Conservation (phyloP, 1,140 invertebrate species). For the Aporrectodea caliginosa region DNA sequence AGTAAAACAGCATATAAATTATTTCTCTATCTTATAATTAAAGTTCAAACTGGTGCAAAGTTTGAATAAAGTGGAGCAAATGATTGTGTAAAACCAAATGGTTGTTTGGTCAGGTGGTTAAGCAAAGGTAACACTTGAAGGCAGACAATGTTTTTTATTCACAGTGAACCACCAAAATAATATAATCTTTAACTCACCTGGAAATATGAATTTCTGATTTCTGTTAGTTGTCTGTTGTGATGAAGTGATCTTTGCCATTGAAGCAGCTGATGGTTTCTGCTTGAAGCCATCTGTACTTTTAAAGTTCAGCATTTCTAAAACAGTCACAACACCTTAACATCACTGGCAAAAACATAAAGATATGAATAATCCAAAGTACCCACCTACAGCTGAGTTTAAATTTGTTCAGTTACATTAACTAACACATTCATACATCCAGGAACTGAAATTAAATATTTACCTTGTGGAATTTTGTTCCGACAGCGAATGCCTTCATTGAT, state of each 20-base stretch:
- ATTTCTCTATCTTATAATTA: too few species aligned
- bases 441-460: not conserved
- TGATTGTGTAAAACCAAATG: not conserved
- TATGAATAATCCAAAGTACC: not conserved
- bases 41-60: too few species aligned
- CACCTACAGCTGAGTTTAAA: not conserved
- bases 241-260: not conserved
- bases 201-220: not conserved
- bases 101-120: not conserved
- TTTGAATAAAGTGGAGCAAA: too few species aligned
- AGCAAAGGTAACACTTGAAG: not conserved
- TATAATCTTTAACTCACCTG: not conserved
- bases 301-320: not conserved
- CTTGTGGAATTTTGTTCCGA: not conserved
- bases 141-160: not conserved
- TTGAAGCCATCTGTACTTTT: not conserved
- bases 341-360: not conserved
- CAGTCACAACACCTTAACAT: not conserved
- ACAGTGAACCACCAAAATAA: not conserved
- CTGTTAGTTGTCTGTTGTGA: not conserved
- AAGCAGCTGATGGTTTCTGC: not conserved
- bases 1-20: too few species aligned
- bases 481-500: not conserved
- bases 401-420: not conserved
- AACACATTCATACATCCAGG: not conserved